These are phyloP conservation scores for Patella ulyssiponensis DNA, from an alignment of 2,888 invertebrate genomes.

Conservation along the genomic window DNA sequence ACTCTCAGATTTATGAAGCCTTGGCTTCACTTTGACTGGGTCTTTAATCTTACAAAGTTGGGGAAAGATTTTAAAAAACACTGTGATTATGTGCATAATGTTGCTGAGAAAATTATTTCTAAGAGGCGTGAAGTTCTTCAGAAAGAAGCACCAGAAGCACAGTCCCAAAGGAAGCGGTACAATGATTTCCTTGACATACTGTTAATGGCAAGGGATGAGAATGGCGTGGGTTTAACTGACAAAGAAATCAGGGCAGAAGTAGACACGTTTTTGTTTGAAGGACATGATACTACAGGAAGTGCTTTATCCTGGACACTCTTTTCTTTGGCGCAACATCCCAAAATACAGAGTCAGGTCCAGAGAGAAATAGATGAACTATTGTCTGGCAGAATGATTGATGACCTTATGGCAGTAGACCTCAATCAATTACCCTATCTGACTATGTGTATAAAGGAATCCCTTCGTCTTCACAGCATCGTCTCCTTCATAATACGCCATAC, in stretches of 20 bases:
- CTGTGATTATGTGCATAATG: conserved; percentile 60
- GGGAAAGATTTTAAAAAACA: conserved; percentile 56
- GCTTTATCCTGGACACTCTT: conserved; percentile 61
- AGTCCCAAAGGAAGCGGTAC: background rate
- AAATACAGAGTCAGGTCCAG: conserved; percentile 50
- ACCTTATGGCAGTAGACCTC: conserved; percentile 60
- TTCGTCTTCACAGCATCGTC: conserved; percentile 59
- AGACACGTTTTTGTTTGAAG: conserved; percentile 46
- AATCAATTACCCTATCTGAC: conserved; percentile 56
- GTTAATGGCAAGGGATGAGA: background rate
- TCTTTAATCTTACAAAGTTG: conserved; percentile 45
- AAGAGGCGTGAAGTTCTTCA: conserved; percentile 49
- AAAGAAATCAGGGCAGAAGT: background rate
- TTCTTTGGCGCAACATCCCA: conserved; percentile 55
- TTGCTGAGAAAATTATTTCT: conserved; percentile 62
- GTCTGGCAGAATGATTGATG: conserved; percentile 41
- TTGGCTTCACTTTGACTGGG: conserved; percentile 48
- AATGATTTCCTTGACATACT: background rate
- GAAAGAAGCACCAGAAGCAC: background rate
- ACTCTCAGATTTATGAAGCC: conserved; percentile 48
- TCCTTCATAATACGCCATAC: conserved; percentile 57
- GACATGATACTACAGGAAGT: conserved; percentile 65
- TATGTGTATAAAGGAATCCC: conserved; percentile 62
- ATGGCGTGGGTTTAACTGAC: background rate
- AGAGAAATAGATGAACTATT: conserved; percentile 55